Conservation (phyloP, 2,797 vertebrate genomes). For the Podargus strigoides region DNA sequence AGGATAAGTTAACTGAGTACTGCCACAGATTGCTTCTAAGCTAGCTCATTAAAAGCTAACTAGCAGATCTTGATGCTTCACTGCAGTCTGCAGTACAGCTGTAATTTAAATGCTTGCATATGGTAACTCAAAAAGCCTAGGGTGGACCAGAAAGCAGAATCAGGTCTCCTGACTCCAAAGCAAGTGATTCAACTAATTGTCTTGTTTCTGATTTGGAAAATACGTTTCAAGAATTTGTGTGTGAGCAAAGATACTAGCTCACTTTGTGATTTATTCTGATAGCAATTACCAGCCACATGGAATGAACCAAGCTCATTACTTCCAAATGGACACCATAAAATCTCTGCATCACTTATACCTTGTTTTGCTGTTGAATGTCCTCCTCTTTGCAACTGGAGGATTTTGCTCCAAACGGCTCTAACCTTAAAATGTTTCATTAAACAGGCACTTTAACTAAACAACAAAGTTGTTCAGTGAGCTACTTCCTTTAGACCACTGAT, state of each 20-base stretch:
- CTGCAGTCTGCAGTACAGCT: constrained; percentile 10
- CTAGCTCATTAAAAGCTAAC: constrained; percentile 42
- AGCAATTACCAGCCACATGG: neutral
- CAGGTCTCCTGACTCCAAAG: neutral
- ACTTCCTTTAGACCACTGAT: neutral
- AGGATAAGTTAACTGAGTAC: constrained; percentile 3
- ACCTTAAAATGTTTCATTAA: neutral
- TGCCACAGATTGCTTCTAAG: constrained; percentile 5
- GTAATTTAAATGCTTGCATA: neutral
- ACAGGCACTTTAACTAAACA: neutral
- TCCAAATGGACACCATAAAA: neutral
- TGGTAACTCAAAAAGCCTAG: neutral
- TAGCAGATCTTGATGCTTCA: constrained; percentile 26
- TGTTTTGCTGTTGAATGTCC: neutral
- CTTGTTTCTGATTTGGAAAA: constrained; percentile 5
- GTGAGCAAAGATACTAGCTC: neutral
- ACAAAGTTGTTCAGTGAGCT: neutral
- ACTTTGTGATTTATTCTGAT: neutral
- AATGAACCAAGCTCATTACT: neutral
- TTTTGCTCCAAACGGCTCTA: neutral
- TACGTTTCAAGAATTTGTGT: neutral
- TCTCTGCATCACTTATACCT: neutral
- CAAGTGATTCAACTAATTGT: neutral
- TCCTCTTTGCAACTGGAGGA: neutral
- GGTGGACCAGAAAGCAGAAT: neutral